These are phyloP conservation scores for Burhinus oedicnemus DNA, from an alignment of 2,113 vertebrate species.

Conservation along the genomic window DNA sequence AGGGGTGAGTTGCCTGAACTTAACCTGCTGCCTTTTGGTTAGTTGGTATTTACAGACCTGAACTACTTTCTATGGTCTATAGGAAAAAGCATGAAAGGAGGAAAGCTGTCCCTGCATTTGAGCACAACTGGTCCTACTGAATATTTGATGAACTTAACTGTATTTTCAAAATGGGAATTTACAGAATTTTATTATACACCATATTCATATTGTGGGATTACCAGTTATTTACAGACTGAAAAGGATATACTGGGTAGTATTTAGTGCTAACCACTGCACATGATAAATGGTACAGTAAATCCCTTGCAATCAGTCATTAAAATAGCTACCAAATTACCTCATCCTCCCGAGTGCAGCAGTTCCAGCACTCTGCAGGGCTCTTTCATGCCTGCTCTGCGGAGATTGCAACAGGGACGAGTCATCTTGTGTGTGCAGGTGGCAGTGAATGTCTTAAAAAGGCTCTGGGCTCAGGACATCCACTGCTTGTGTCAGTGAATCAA, in stretches of 20 bases:
- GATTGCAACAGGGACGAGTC: not conserved
- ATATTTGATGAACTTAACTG: not conserved
- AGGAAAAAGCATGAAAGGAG: not conserved
- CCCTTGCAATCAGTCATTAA: conserved; percentile 10
- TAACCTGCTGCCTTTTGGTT: not conserved
- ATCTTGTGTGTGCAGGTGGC: not conserved
- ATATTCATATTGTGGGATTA: not conserved
- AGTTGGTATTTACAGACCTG: not conserved
- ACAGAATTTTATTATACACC: not conserved
- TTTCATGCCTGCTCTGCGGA: not conserved
- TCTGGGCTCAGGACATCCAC: not conserved
- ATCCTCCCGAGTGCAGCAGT: not conserved
- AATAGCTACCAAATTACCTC: not conserved
- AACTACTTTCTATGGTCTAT: not conserved
- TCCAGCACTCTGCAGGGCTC: not conserved
- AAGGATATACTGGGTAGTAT: not conserved
- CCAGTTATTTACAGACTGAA: not conserved
- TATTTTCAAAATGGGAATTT: not conserved
- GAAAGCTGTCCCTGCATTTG: not conserved
- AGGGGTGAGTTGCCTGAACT: not conserved
- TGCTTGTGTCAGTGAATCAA: not conserved
- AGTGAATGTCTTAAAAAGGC: accelerated
- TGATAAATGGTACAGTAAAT: conserved; percentile 10
- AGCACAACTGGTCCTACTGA: not conserved
- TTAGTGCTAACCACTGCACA: not conserved